phyloP scores from a whole-genome alignment of 1,140 invertebrate genomes.

The Pseudomyrmex pallidus region DNA sequence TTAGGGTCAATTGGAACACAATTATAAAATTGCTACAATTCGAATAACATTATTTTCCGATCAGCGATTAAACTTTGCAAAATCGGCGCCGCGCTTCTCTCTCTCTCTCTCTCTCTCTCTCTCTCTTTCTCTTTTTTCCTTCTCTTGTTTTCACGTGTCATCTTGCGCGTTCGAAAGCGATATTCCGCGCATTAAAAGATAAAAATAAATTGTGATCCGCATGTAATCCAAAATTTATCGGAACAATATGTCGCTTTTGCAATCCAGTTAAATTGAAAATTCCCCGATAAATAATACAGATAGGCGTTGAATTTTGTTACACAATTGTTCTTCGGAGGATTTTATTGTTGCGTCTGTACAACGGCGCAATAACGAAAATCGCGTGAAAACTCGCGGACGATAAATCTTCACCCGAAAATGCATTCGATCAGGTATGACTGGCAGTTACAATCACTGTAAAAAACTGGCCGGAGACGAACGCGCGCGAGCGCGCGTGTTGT shows the following conservation, averaged over 20 bases:
- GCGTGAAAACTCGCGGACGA: slow-evolving; percentile 48
- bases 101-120: too few species aligned
- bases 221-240: slow-evolving; percentile 56
- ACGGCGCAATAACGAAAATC: slow-evolving; percentile 38
- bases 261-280: slow-evolving; percentile 51
- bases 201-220: slow-evolving; percentile 49
- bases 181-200: not conserved
- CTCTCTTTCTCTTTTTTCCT: not conserved
- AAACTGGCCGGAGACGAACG: not conserved
- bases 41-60: slow-evolving; percentile 6
- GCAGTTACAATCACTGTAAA: slow-evolving; percentile 55
- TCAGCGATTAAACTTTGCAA: slow-evolving; percentile 13
- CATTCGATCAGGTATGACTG: slow-evolving; percentile 60
- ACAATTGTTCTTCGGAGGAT: slow-evolving; percentile 41
- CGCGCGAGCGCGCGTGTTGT: not conserved
- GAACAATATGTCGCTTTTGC: slow-evolving; percentile 48
- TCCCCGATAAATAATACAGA: slow-evolving; percentile 58
- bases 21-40: slow-evolving; percentile 33
- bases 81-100: too few species aligned
- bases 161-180: slow-evolving; percentile 6
- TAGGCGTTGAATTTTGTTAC: slow-evolving; percentile 45
- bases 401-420: slow-evolving; percentile 54
- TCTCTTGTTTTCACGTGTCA: not conserved
- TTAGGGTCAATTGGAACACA: slow-evolving; percentile 28
- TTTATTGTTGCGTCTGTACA: slow-evolving; percentile 12